These are phyloP conservation scores for Alloplasta piceator DNA, from an alignment of 2,888 invertebrate species.

Conservation along the genomic window DNA sequence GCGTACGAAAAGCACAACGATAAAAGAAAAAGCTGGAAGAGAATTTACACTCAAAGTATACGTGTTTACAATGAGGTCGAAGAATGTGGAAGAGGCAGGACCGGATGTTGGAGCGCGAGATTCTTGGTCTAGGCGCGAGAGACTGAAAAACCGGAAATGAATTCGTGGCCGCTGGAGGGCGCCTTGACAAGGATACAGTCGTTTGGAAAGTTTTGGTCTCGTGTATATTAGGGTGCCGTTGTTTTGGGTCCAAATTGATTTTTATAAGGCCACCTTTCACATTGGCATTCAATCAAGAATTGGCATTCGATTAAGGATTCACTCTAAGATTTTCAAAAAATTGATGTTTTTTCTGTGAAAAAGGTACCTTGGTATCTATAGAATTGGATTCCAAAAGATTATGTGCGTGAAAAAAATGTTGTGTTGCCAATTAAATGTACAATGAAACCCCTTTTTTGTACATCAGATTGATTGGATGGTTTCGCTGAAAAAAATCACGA, in stretches of 20 bases:
- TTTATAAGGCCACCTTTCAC: slow-evolving; percentile 9
- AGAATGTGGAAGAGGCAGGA: background rate
- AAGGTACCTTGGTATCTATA: too few species aligned
- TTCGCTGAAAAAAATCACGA: too few species aligned
- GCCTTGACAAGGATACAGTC: slow-evolving; percentile 28
- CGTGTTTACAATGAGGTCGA: background rate
- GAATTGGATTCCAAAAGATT: too few species aligned
- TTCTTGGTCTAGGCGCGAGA: background rate
- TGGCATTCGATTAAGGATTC: too few species aligned
- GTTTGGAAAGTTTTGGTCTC: slow-evolving; percentile 49
- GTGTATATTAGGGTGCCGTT: slow-evolving; percentile 9
- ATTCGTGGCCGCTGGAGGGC: slow-evolving; percentile 41
- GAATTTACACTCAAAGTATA: slow-evolving; percentile 32
- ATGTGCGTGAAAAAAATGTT: too few species aligned
- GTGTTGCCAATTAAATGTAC: too few species aligned
- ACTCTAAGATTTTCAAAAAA: too few species aligned
- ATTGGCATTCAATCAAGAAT: too few species aligned
- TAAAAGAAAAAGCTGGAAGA: slow-evolving; percentile 15
- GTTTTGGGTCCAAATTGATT: slow-evolving; percentile 57
- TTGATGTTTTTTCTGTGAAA: too few species aligned
- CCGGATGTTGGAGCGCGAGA: slow-evolving; percentile 17
- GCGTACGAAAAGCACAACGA: background rate
- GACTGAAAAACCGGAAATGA: slow-evolving; percentile 39
- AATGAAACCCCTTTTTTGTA: too few species aligned
- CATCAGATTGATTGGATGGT: too few species aligned